Conservation (phyloP, 30 jellyfish, hydroid and myxozoan species). For the Turritopsis dohrnii region DNA sequence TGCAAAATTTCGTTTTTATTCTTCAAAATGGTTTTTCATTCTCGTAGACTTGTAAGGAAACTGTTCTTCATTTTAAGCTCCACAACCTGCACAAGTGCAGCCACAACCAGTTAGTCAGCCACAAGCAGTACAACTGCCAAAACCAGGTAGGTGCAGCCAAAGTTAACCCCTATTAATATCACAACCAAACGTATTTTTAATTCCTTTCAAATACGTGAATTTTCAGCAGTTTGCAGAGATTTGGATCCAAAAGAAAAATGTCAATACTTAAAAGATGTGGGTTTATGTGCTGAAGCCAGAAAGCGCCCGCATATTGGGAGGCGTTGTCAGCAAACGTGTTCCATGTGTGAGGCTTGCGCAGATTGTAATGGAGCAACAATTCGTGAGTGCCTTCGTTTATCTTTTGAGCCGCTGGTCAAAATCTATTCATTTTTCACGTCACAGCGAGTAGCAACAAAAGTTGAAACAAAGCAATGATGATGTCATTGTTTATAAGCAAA, state of each 20-base stretch:
- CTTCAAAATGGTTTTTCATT: background rate
- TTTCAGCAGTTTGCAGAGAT: constrained; percentile 31
- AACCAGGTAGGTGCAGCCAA: background rate
- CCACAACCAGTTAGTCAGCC: background rate
- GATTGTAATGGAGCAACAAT: constrained; percentile 37
- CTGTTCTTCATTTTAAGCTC: background rate
- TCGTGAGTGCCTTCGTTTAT: background rate
- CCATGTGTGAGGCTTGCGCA: constrained; percentile 30
- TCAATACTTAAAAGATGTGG: constrained; percentile 58
- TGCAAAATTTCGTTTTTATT: background rate
- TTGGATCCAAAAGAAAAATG: constrained; percentile 65
- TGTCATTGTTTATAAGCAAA: no score
- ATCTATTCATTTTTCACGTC: background rate
- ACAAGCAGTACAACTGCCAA: background rate
- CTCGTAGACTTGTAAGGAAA: background rate
- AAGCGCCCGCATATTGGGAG: constrained; percentile 50
- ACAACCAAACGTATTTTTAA: no score
- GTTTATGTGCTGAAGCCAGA: constrained; percentile 55
- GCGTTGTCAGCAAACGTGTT: constrained; percentile 82
- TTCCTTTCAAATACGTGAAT: no score
- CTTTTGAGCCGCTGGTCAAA: no score
- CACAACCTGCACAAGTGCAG: background rate
- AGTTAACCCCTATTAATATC: background rate
- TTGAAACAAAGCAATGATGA: no score
- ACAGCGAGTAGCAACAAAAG: no score